These are phyloP conservation scores for Ornithoptera priamus DNA, from an alignment of 2,888 invertebrate species.

Conservation along the genomic window DNA sequence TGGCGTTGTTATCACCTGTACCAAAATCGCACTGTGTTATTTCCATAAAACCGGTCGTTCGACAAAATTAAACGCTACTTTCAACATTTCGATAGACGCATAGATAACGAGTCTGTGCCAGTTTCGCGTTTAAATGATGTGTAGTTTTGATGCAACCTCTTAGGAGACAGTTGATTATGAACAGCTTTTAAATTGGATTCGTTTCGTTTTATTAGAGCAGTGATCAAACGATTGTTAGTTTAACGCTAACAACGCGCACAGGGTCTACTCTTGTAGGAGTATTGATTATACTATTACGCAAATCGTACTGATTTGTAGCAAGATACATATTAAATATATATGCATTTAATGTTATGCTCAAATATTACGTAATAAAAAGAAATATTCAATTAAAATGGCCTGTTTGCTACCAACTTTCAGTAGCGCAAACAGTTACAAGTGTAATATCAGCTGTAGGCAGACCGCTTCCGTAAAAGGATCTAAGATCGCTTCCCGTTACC, in stretches of 20 bases:
- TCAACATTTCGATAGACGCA: constrained; percentile 22
- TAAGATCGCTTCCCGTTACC: constrained; percentile 64
- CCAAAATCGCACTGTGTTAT: constrained; percentile 41
- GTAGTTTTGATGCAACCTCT: constrained; percentile 39
- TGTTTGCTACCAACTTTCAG: constrained; percentile 44
- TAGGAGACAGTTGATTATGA: constrained; percentile 57
- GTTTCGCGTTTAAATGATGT: constrained; percentile 28
- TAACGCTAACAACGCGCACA: neutral
- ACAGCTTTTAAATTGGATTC: constrained; percentile 64
- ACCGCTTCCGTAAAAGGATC: constrained; percentile 67
- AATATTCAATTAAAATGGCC: constrained; percentile 45
- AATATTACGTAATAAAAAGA: constrained; percentile 31
- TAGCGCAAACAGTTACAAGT: constrained; percentile 46
- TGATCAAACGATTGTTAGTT: constrained; percentile 27
- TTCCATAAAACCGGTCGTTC: constrained; percentile 24
- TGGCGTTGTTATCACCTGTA: constrained; percentile 81
- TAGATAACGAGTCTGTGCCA: constrained; percentile 25
- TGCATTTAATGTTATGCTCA: neutral
- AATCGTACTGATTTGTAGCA: neutral
- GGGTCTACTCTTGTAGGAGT: neutral
- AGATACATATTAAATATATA: too few relatives aligned
- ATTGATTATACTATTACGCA: neutral
- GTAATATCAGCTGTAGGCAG: constrained; percentile 39
- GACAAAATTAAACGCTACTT: constrained; percentile 11
- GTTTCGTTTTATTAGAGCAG: constrained; percentile 59